Evolutionary conservation across 2,113 vertebrate species (phyloP), one percentile per base, ranked within the genome.

Genomic region (Hyperopisus bebe): DNA sequence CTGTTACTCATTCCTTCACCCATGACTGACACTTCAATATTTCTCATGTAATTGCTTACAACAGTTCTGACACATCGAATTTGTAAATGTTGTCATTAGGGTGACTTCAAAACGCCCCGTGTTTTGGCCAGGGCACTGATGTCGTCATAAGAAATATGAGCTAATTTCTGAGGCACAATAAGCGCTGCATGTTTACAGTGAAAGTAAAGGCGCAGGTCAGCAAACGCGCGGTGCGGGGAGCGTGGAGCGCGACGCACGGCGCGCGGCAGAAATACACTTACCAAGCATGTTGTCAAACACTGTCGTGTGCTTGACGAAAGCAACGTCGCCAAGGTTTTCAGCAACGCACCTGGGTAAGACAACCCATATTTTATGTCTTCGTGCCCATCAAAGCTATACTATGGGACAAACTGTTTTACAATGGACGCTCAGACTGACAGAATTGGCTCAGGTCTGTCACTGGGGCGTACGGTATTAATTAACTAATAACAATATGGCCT

Each of bases 301-400:
- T 0, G 96, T 96, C 0, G 95, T 95, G 94, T 96, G 96, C 91
- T 96, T 96, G 88, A 96, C 94, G 58, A 96, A 96, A 5, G 95
- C 96, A 90, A 96, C 95, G 11, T 96, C 96, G 0, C 96, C 96
- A 0, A 96, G 95, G 92, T 96, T 96, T 91, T 96, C 96, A 1
- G 95, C 96, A 53, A 96, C 96, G 90, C 96, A 96, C 91, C 96
- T 96, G 91, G 19, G 90, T 91, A 82, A 84, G 10, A 89, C 77
- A 90, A 89, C 55, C 31, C 82, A 44, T 5, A 84, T 50, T 47
- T 88, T 44, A 35, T 42, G 42, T 88, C 55, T 84, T 47, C 15
- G 31, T 84, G 21, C 82, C 85, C 24, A 66, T 62, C 35, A 87
- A 88, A 88, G 3, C 42, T 46, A 24, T 46, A 21, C 10, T n/a